phyloP scores from a whole-genome alignment of 2,113 vertebrate species.

The Hipposideros armiger region DNA sequence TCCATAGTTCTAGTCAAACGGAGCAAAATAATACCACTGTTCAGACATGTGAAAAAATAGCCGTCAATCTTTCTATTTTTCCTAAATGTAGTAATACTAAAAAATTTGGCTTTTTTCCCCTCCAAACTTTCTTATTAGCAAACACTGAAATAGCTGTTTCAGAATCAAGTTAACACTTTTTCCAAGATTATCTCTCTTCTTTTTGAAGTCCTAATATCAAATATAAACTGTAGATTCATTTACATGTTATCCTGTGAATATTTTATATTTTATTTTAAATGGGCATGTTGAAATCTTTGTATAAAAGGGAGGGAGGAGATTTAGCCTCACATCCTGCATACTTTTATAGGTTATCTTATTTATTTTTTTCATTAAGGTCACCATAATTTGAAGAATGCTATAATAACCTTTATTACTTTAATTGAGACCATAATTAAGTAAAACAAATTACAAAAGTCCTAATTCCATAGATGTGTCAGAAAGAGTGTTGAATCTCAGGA shows the following conservation, averaged over 20 bases:
- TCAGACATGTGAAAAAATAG: neutral
- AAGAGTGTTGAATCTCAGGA: neutral
- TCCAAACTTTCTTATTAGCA: slow-evolving; percentile 43
- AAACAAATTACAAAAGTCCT: slow-evolving; percentile 18
- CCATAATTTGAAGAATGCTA: neutral
- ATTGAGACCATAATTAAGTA: neutral
- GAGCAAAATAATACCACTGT: neutral
- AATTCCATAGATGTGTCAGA: neutral
- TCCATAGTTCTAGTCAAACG: neutral
- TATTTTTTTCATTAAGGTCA: neutral
- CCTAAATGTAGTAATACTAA: slow-evolving; percentile 53
- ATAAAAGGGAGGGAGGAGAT: neutral
- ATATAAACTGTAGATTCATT: slow-evolving; percentile 11
- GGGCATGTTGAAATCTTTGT: neutral
- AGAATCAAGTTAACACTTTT: neutral
- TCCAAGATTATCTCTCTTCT: neutral
- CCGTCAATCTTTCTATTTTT: neutral
- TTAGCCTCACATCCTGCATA: neutral
- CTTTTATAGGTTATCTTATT: neutral
- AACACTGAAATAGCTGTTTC: slow-evolving; percentile 13
- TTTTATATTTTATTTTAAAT: slow-evolving; percentile 45
- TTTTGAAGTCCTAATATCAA: slow-evolving; percentile 36
- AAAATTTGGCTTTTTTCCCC: neutral
- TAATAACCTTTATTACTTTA: slow-evolving; percentile 2
- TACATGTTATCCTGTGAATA: slow-evolving; percentile 30